A percentile compares a stretch with the other conserved stretches of the same genome.
Evolutionary conservation across 37 sponge, comb jelly and placozoan genomes (phyloP).

Genomic region (Ianthella basta): DNA sequence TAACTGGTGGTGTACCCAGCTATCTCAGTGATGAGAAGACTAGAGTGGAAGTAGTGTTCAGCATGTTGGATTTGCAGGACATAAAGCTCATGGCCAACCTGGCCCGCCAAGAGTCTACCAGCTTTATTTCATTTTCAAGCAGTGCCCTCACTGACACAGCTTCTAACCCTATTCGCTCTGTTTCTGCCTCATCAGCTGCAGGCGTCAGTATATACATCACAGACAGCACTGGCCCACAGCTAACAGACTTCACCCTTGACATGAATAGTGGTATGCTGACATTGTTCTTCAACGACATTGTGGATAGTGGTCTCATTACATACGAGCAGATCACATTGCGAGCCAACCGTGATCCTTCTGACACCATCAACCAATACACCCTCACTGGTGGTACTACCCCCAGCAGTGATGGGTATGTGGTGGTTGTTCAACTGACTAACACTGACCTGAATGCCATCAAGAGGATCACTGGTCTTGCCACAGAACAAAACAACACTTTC

Average conservation of each 20-base stretch:
- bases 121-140: conserved; percentile 56
- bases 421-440: conserved; percentile 42
- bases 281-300: conserved; percentile 79
- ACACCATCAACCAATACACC: conserved; percentile 53
- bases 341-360: conserved; percentile 47
- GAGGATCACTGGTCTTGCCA: conserved; percentile 65
- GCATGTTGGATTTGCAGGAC: conserved; percentile 53
- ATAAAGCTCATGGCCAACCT: conserved; percentile 65
- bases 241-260: conserved; percentile 67
- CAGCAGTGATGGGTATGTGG: conserved; percentile 76
- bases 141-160: conserved; percentile 75
- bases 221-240: conserved; percentile 64
- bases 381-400: conserved; percentile 71
- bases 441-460: conserved; percentile 85
- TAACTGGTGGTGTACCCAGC: conserved; percentile 62
- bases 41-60: conserved; percentile 41
- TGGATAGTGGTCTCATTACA: conserved; percentile 66
- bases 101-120: conserved; percentile 45
- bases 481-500: conserved; percentile 59
- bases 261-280: conserved; percentile 67
- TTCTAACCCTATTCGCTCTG: conserved; percentile 43
- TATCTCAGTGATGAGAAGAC: conserved; percentile 51
- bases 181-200: conserved; percentile 20
- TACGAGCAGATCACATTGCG: conserved; percentile 65
- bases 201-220: conserved; percentile 43